Conservation (phyloP, 2,888 invertebrate species). For the Abrostola triplasia region DNA sequence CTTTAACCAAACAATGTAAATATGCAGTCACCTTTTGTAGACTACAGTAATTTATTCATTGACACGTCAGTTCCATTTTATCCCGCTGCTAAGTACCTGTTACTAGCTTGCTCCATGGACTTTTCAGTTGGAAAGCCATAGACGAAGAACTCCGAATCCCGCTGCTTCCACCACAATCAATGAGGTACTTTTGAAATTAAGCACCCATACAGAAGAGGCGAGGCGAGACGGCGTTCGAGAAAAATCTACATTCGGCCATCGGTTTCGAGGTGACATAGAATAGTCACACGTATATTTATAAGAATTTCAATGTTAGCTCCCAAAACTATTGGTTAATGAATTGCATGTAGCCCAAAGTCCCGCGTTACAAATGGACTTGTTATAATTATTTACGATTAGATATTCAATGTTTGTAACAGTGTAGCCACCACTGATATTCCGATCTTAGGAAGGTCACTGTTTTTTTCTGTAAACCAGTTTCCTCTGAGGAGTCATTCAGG, state of each 20-base stretch:
- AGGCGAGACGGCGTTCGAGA: conserved; percentile 48
- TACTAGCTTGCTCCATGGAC: conserved; percentile 86
- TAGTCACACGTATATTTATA: conserved; percentile 72
- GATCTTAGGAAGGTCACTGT: conserved; percentile 76
- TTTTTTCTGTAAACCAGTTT: conserved; percentile 80
- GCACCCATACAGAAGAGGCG: conserved; percentile 65
- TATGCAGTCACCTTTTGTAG: not conserved
- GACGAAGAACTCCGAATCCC: conserved; percentile 64
- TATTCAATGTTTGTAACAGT: conserved; percentile 72
- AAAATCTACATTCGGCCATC: conserved; percentile 60
- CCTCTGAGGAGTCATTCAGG: conserved; percentile 85
- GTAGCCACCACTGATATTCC: conserved; percentile 77
- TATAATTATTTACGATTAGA: conserved; percentile 69
- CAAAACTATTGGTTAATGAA: conserved; percentile 56
- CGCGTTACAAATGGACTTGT: conserved; percentile 70
- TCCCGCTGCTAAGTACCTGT: conserved; percentile 66
- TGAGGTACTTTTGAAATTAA: conserved; percentile 86
- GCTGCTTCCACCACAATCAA: conserved; percentile 61
- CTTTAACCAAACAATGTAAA: not conserved
- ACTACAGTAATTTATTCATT: conserved; percentile 53
- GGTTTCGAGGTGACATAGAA: conserved; percentile 85
- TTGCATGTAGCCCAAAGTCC: conserved; percentile 76
- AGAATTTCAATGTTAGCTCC: conserved; percentile 60
- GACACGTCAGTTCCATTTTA: conserved; percentile 58
- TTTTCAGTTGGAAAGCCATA: conserved; percentile 84